Base-by-base conservation (phyloP, 2,113 vertebrate species). In the Ammospiza caudacuta region DNA sequence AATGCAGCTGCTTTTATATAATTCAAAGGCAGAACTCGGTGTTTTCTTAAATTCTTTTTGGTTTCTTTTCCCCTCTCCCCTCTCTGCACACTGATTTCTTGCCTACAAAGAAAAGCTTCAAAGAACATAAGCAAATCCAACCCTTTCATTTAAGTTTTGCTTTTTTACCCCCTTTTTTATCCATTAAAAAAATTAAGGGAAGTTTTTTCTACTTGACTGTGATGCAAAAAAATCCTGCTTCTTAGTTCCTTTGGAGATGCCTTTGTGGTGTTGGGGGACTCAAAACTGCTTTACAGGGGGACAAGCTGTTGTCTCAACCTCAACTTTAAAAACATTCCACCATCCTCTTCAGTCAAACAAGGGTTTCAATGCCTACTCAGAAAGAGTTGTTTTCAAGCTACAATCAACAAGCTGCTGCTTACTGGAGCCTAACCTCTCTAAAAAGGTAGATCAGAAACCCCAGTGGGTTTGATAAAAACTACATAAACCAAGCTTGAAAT, bases 1-100 rank as follows among this genome's bases (percentile, higher is more conserved):
- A 96, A 89, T 87, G 29, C 92, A 96, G 76, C 35, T 92, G 87
- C 95, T 96, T 97, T 97, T 83, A 95, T 95, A 87, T 73, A 93
- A 97, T 97, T 97, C 96, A 96, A 95, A 96, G 93, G 70, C 46
- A 90, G 64, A 88, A 88, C 33, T 87, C 68, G 77, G 20, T 90
- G 93, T 95, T 94, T 95, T 89, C 75, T 92, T 95, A 72, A 89
- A 94, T 94, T 81, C 86, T 89, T 96, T 95, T 94, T 91, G n/a
- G 68, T 95, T 91, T 74, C 54, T 78, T 91, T 90, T 83, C 61
- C 82, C 31, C 67, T 92, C 74, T 92, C 46, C 52, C n/a, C 37
- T 83, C 61, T 88, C 63, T 9, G 9, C 47, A 54, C 51, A 72
- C 31, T 97, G 88, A 91, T 92, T 66, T 70, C 21, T 93, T 93